Evolutionary conservation across 1,140 invertebrate species (phyloP), one percentile per base, ranked within the genome.

Genomic region (Theocolax elegans): DNA sequence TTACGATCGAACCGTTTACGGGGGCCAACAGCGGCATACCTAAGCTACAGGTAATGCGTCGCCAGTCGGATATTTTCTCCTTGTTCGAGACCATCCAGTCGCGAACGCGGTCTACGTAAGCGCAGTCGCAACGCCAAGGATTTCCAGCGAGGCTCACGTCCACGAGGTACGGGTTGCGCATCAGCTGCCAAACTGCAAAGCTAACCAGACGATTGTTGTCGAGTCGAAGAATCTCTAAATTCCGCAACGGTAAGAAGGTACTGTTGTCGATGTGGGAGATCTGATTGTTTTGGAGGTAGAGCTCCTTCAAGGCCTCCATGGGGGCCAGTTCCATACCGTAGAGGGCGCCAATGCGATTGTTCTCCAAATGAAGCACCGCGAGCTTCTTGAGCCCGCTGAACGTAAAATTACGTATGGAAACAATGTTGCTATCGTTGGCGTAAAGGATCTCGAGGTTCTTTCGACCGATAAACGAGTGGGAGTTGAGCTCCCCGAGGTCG

Each of bases 41-140:
- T 29, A 87, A 73, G 25, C 76, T 86, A 80, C 92, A 93, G 38
- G 88, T 89, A 35, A 93, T 89, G 65, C 89, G 89, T 46, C 87
- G 85, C 59, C 89, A 89, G 77, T 93, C 92, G 72, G 90, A 87
- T 58, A 95, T 91, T 74, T 92, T 95, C 72, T 89, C 90, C 23
- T 89, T 86, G 81, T 92, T 92, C 46, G 86, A 88, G 69, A 88
- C 88, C 77, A 95, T 88, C 91, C 94, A 97, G 68, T 89, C 88
- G 74, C 92, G 89, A 71, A 93, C 92, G 72, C 92, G 89, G 19
- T 91, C 89, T 72, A 96, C 78, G 80, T 94, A 96, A 48, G 90
- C 86, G 86, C 95, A 97, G 75, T 96, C 93, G 82, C 96, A 97
- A 60, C 90, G 93, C 95, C 95, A 97, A 17, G 92, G 91, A 83